Evolutionary conservation across 2,888 invertebrate genomes (phyloP), one percentile per base, ranked within the genome.

Genomic region (Ypsolopha scabrella): DNA sequence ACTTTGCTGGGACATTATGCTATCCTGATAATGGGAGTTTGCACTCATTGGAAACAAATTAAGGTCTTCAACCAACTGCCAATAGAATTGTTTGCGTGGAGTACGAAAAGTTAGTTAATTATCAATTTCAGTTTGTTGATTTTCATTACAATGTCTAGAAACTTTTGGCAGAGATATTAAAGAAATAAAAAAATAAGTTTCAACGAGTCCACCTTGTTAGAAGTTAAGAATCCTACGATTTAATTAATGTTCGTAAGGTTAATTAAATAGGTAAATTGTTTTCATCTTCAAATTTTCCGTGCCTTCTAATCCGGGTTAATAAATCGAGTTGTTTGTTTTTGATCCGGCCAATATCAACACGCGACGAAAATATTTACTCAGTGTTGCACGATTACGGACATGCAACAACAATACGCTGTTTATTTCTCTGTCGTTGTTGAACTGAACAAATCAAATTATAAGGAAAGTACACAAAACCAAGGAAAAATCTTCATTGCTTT

Each of bases 311-410:
- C 36, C 39, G 10, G 51, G 43, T 36, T 48, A 48, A 43, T 48
- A 52, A 52, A 48, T 43, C 43, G 51, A 34, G 44, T 48, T 48
- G 47, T 52, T 51, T 48, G 41, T 35, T 35, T 52, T 48, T 48
- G 41, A 46, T 39, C 48, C 48, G 48, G 43, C 13, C 43, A 14
- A 43, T 43, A 24, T 24, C 46, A 11, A 68, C 77, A 78, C 77
- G 78, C 77, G 72, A 78, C 76, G 64, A 43, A 69, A 72, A 72
- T 75, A 72, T 73, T 76, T 73, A 71, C 71, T 68, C 62, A 68
- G 67, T 60, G 60, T 62, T 61, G 58, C 57, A 58, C 63, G 69
- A 75, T 72, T 72, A 70, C 60, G 55, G 64, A 62, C 75, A 74
- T 75, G 75, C 75, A 59, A 74, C 70, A 68, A 24, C 24, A 24